A percentile compares a stretch with the other conserved stretches of the same genome.
These are phyloP conservation scores for Enteromius afrohamiltoni DNA, from an alignment of 2,797 vertebrate species.

Conservation along the genomic window DNA sequence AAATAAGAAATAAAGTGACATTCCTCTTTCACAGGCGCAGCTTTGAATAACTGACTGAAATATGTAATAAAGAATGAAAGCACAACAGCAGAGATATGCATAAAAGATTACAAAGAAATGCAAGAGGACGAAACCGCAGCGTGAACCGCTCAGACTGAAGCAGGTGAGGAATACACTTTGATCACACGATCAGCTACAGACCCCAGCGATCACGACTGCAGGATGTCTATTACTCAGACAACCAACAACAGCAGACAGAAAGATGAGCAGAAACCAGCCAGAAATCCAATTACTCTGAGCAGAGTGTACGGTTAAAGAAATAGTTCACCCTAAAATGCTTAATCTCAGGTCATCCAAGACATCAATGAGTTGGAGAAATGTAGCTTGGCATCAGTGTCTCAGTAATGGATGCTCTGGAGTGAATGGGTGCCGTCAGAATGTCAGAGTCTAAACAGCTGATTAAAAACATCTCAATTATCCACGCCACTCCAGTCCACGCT, in stretches of 20 bases:
- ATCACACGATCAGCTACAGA: slow-evolving; percentile 78
- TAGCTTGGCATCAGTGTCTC: background rate
- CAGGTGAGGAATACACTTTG: slow-evolving; percentile 67
- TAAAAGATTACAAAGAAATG: slow-evolving; percentile 3
- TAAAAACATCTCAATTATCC: background rate
- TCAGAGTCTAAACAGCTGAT: background rate
- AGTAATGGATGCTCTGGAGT: background rate
- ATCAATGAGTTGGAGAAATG: background rate
- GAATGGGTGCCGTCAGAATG: slow-evolving; percentile 11
- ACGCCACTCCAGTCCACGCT: background rate
- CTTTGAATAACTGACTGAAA: slow-evolving; percentile 10
- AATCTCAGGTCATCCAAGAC: background rate
- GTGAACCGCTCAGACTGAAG: slow-evolving; percentile 69
- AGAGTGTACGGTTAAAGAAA: slow-evolving; percentile 14
- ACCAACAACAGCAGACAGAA: slow-evolving; percentile 74
- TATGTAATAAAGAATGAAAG: background rate
- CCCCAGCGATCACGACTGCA: slow-evolving; percentile 77
- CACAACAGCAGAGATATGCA: background rate
- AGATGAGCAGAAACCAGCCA: slow-evolving; percentile 61
- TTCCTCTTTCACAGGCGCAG: slow-evolving; percentile 4
- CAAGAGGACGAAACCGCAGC: slow-evolving; percentile 68
- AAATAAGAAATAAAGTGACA: background rate
- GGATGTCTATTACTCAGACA: slow-evolving; percentile 90
- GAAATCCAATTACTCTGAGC: slow-evolving; percentile 9
- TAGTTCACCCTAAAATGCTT: background rate